Percentiles rank a stretch among this genome's conserved stretches.
Evolutionary conservation across 2,797 vertebrate species (phyloP).

Genomic region (Scleropages formosus): DNA sequence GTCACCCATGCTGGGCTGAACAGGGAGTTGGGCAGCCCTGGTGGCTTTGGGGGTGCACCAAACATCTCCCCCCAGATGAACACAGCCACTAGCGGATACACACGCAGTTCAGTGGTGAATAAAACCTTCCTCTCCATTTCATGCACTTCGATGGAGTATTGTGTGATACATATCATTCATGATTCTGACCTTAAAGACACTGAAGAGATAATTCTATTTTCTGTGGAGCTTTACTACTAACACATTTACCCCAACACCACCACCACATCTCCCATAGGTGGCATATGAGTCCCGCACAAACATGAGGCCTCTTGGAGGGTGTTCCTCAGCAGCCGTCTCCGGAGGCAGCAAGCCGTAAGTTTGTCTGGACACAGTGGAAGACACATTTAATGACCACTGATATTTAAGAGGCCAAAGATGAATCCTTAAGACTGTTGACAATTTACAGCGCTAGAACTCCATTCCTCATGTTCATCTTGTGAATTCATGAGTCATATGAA

Average conservation of each 20-base stretch:
- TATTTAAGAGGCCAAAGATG: neutral
- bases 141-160: neutral
- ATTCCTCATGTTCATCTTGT: neutral
- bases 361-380: neutral
- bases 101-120: slow-evolving; percentile 82
- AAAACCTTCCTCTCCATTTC: neutral
- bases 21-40: slow-evolving; percentile 75
- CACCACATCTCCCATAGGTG: slow-evolving; percentile 62
- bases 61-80: slow-evolving; percentile 83
- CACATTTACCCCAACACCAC: neutral
- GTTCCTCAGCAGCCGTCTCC: slow-evolving; percentile 73
- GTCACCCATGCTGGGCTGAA: slow-evolving; percentile 79
- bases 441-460: too few relatives aligned
- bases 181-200: too few relatives aligned
- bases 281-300: slow-evolving; percentile 83
- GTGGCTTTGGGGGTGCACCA: slow-evolving; percentile 76
- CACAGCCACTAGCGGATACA: slow-evolving; percentile 69
- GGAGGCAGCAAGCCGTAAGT: slow-evolving; percentile 85
- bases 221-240: too few relatives aligned
- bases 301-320: slow-evolving; percentile 70
- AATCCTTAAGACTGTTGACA: slow-evolving; percentile 2
- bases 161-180: too few relatives aligned
- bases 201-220: too few relatives aligned
- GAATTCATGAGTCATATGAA: neutral
- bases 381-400: neutral